Evolutionary conservation across 2,113 vertebrate genomes (phyloP).

Genomic region (Erinaceus europaeus): DNA sequence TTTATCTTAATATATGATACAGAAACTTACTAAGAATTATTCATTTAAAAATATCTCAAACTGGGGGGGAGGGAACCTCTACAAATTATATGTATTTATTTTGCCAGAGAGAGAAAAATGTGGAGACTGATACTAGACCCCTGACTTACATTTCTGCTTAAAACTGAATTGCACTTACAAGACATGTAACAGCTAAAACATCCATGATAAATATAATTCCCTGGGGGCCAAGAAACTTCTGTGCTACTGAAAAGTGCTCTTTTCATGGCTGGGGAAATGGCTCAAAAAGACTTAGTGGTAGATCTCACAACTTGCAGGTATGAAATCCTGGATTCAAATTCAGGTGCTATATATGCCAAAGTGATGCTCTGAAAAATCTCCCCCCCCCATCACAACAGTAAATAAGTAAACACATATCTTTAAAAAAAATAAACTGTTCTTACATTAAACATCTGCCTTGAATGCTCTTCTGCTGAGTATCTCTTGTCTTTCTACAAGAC

Average conservation of each 20-base stretch:
- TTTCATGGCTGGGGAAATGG: not conserved
- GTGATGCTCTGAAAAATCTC: no score
- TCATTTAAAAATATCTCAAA: slow-evolving; percentile 50
- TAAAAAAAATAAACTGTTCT: no score
- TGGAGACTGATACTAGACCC: slow-evolving; percentile 31
- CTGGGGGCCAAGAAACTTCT: not conserved
- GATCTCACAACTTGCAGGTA: no score
- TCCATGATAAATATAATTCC: slow-evolving; percentile 5
- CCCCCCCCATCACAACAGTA: no score
- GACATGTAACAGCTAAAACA: slow-evolving; percentile 67
- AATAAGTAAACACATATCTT: no score
- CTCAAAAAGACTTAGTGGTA: no score
- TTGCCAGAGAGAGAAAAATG: not conserved
- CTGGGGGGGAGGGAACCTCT: not conserved
- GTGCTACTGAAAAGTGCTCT: not conserved
- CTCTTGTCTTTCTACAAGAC: no score
- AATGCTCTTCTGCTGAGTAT: no score
- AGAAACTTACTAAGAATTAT: not conserved
- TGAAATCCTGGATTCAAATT: no score
- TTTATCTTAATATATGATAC: slow-evolving; percentile 51
- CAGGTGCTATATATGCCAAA: no score
- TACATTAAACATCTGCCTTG: no score
- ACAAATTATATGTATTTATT: slow-evolving; percentile 37
- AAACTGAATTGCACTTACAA: slow-evolving; percentile 34
- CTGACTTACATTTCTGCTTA: slow-evolving; percentile 35